phyloP scores from a whole-genome alignment of 2,113 vertebrate species.

The Otus sunia region DNA sequence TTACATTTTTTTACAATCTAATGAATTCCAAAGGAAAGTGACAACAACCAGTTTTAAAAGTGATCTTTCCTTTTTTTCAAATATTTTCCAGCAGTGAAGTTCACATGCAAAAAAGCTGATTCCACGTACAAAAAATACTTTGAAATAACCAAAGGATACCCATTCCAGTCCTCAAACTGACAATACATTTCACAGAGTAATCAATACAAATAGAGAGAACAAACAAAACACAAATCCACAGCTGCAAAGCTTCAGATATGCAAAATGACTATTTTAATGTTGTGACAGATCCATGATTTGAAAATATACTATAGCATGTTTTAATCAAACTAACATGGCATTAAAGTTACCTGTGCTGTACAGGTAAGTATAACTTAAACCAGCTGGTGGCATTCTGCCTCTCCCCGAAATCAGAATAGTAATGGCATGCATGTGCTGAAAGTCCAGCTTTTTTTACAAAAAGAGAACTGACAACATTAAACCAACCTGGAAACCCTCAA shows the following conservation, averaged over 20 bases:
- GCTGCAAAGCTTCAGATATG: constrained; percentile 4
- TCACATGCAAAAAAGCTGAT: constrained; percentile 47
- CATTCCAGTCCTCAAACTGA: neutral
- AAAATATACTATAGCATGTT: neutral
- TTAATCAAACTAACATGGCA: neutral
- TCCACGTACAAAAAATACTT: neutral
- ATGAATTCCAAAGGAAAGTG: constrained; percentile 20
- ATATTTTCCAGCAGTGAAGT: constrained; percentile 18
- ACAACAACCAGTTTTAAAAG: neutral
- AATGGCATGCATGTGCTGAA: neutral
- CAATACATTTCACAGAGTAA: constrained; percentile 32
- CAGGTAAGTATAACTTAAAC: constrained; percentile 11
- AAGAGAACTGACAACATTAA: constrained; percentile 26
- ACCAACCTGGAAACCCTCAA: constrained; percentile 19
- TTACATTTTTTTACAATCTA: neutral
- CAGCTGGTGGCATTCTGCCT: neutral
- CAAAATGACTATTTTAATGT: neutral
- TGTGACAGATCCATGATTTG: neutral
- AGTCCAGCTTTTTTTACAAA: neutral
- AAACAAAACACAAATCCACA: constrained; percentile 52
- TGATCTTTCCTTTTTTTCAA: neutral
- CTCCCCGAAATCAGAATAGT: neutral
- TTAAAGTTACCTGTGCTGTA: neutral
- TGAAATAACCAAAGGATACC: constrained; percentile 5
- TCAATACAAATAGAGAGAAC: neutral